phyloP scores from a whole-genome alignment of 2,888 invertebrate species.

The Salticus scenicus region DNA sequence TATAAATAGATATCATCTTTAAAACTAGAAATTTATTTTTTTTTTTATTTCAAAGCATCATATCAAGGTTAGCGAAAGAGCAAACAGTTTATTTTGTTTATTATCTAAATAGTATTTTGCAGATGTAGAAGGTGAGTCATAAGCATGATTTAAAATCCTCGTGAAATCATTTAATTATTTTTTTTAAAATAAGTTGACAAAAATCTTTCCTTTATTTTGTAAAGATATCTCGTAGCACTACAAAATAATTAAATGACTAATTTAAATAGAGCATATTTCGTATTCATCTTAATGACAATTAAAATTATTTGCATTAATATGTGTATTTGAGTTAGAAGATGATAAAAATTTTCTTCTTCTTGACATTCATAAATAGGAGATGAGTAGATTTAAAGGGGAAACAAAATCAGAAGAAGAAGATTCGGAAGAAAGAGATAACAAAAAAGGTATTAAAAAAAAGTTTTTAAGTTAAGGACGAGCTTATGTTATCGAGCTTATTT shows the following conservation, averaged over 20 bases:
- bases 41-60: background rate
- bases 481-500: too few species aligned
- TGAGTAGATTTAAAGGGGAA: background rate
- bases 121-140: background rate
- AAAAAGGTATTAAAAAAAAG: too few species aligned
- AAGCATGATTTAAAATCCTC: background rate
- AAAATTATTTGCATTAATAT: background rate
- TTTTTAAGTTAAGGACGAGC: too few species aligned
- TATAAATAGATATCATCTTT: constrained; percentile 14
- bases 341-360: background rate
- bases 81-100: background rate
- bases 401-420: too few species aligned
- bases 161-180: background rate
- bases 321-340: background rate
- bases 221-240: background rate
- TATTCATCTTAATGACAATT: background rate
- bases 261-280: constrained; percentile 5
- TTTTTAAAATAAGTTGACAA: background rate
- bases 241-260: background rate
- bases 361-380: background rate
- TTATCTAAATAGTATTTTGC: background rate
- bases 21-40: background rate
- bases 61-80: constrained; percentile 6
- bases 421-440: too few species aligned
- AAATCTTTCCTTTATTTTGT: constrained; percentile 3